phyloP scores from a whole-genome alignment of 2,888 invertebrate genomes.

The Dryobotodes eremita region DNA sequence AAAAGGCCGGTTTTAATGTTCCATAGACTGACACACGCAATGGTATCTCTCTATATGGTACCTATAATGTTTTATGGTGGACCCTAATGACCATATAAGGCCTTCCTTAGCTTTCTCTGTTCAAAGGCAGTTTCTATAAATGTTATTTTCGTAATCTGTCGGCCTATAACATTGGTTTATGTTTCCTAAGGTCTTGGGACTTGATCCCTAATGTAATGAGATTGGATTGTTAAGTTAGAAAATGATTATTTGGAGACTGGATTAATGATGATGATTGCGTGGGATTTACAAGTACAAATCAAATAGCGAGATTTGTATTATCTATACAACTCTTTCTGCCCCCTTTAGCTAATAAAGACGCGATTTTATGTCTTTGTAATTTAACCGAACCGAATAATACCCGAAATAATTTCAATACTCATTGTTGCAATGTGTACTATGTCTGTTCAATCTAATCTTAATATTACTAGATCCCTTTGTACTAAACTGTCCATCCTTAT shows the following conservation, averaged over 20 bases:
- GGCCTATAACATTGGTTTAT: constrained; percentile 32
- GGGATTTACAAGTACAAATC: not conserved
- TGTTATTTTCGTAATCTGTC: constrained; percentile 47
- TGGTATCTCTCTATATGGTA: constrained; percentile 47
- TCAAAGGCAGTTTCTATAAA: constrained; percentile 37
- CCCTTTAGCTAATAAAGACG: not conserved
- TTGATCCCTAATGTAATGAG: constrained; percentile 13
- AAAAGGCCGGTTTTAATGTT: constrained; percentile 41
- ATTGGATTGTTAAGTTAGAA: not conserved
- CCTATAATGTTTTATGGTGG: constrained; percentile 49
- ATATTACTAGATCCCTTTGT: not conserved
- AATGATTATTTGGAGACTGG: constrained; percentile 6
- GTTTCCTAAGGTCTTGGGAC: constrained; percentile 6
- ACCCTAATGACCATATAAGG: constrained; percentile 47
- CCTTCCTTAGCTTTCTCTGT: constrained; percentile 45
- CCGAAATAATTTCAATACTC: not conserved
- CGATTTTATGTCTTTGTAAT: too few relatives aligned
- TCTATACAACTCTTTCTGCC: not conserved
- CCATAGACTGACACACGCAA: constrained; percentile 40
- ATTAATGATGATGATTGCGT: not conserved
- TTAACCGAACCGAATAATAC: not conserved
- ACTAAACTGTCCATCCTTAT: not conserved
- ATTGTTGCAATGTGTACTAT: not conserved
- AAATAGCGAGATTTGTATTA: too few relatives aligned
- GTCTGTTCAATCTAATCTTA: too few relatives aligned